Evolutionary conservation across 2,888 invertebrate species (phyloP).

Genomic region (Caenorhabditis becei): DNA sequence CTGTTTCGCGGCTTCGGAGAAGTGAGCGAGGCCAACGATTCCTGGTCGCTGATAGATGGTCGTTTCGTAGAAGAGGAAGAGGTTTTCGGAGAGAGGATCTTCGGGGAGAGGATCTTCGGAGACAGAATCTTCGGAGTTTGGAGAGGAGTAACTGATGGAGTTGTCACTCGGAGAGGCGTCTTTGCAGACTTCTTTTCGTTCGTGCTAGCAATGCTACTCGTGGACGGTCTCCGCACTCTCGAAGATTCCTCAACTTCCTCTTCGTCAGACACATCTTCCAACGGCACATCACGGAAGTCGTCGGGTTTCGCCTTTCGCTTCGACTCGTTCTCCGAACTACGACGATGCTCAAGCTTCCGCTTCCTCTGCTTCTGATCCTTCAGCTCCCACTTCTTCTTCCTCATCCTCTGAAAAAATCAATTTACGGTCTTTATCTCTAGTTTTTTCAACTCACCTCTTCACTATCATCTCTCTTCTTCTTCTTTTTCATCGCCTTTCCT

Average conservation of each 20-base stretch:
- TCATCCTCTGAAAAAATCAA: constrained; percentile 1
- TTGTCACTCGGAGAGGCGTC: constrained; percentile 26
- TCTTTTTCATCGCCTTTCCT: constrained; percentile 7
- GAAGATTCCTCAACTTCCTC: constrained; percentile 21
- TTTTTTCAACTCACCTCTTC: constrained; percentile 22
- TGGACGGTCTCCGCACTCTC: constrained; percentile 23
- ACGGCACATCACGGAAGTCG: constrained; percentile 38
- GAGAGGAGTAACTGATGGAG: constrained; percentile 31
- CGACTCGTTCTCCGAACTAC: constrained; percentile 35
- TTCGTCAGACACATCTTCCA: constrained; percentile 48
- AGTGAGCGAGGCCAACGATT: constrained; percentile 23
- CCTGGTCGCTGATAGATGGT: constrained; percentile 30
- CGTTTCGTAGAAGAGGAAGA: constrained; percentile 25
- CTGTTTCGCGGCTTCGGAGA: constrained; percentile 29
- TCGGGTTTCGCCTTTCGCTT: constrained; percentile 32
- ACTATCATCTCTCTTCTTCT: constrained; percentile 20
- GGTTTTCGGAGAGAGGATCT: constrained; percentile 23
- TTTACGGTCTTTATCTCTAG: background rate
- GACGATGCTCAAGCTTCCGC: constrained; percentile 22
- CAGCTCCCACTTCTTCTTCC: background rate
- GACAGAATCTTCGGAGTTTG: constrained; percentile 29
- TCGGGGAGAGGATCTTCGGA: constrained; percentile 37
- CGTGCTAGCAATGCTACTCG: constrained; percentile 18
- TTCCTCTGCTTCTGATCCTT: constrained; percentile 36
- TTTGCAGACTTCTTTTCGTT: constrained; percentile 26